phyloP scores from a whole-genome alignment of 2,113 vertebrate genomes.

The Xyrauchen texanus region DNA sequence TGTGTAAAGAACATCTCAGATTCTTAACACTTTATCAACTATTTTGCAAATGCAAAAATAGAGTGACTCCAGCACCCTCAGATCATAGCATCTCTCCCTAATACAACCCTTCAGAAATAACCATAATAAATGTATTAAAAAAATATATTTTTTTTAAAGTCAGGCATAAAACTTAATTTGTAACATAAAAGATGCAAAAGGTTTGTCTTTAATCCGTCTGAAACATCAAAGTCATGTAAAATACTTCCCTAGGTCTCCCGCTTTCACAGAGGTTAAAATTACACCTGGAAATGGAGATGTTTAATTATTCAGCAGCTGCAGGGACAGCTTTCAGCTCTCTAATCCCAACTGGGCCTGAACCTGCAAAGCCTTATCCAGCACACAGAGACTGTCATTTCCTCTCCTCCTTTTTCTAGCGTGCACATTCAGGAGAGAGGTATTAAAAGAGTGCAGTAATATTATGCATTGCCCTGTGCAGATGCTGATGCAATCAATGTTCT shows the following conservation, averaged over 20 bases:
- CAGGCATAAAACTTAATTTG: slow-evolving; percentile 2
- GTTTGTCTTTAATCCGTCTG: background rate
- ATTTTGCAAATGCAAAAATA: background rate
- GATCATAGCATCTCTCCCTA: slow-evolving; percentile 1
- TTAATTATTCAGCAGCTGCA: slow-evolving; percentile 63
- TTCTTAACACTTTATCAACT: slow-evolving; percentile 7
- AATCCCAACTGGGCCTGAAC: slow-evolving; percentile 55
- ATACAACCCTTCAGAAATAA: slow-evolving; percentile 15
- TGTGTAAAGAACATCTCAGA: slow-evolving; percentile 6
- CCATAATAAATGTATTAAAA: too few species aligned
- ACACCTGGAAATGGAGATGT: slow-evolving; percentile 55
- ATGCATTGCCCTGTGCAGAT: slow-evolving; percentile 54
- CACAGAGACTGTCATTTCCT: slow-evolving; percentile 35
- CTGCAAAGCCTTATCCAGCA: slow-evolving; percentile 8
- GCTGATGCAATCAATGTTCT: slow-evolving; percentile 45
- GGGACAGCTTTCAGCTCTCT: slow-evolving; percentile 54
- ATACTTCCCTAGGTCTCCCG: slow-evolving; percentile 38
- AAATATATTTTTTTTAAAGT: too few species aligned
- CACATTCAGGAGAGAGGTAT: background rate
- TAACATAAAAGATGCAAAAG: slow-evolving; percentile 20
- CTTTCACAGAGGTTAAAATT: slow-evolving; percentile 57
- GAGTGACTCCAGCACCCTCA: background rate
- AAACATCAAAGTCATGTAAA: slow-evolving; percentile 9
- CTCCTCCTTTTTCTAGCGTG: background rate
- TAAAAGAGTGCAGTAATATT: slow-evolving; percentile 64